Base-by-base conservation (phyloP, 2,888 invertebrate species). In the Leptarthrus brevirostris region DNA sequence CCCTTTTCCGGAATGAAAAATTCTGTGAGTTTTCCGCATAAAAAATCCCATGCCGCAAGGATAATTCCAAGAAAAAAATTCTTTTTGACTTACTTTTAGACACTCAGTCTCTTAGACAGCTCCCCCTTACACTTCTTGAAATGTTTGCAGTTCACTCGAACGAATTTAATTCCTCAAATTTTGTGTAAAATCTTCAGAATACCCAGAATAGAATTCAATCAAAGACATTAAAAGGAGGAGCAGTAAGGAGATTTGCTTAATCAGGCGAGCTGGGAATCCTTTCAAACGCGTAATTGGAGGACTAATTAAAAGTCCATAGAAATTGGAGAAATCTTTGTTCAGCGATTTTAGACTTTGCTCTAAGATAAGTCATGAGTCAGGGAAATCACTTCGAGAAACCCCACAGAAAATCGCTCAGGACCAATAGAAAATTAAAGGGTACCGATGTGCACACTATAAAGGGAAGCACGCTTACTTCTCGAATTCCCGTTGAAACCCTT, bases 291-390 rank as follows among this genome's bases (percentile, higher is more conserved):
- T 71, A 71, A 71, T 71, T 71, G 71, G 36, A 71, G 36, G 53
- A 71, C 71, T 71, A 71, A 71, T 71, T 71, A 71, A 71, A 71
- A 54, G 54, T 54, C 40, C 34, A 40, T 54, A 69, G 54, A 71
- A 71, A 40, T 30, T 40, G 22, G 34, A 54, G 49, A 24, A 71
- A 71, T 71, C 36, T 24, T 40, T 24, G 54, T 24, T 71, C 54
- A 71, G 71, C 71, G n/a, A 53, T 66, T 47, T 47, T 36, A 14
- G 36, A 20, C 34, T 61, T n/a, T 12, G 36, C 20, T 8, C 40
- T 2, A 26, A 12, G 53, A 22, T 53, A 53, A 53, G 22, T 53
- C 53, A 53, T 53, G 53, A 53, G 20, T 53, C 53, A 53, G 53
- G 53, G 18, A 22, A 53, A 53, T n/a, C 8, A 14, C 20, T 53